Base-by-base conservation (phyloP, 53 echinoderm and acorn worm genomes). In the Antedon mediterranea region DNA sequence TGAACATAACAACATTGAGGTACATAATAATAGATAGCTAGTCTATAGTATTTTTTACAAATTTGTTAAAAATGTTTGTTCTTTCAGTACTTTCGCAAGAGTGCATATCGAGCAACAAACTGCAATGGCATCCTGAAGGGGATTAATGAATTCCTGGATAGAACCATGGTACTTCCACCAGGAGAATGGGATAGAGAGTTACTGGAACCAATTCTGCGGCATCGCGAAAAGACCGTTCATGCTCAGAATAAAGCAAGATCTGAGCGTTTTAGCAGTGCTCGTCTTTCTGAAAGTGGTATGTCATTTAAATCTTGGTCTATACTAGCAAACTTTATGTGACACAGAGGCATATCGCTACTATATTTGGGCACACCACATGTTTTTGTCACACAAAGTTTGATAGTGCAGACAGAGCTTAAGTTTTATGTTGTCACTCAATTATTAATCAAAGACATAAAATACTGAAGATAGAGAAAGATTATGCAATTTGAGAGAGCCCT, bases 121-220 rank as follows among this genome's bases (percentile, higher is more conserved):
- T 86, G 89, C 73, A 85, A 88, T 34, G 92, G 92, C 86, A 87
- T 97, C 34, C 79, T 97, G 81, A 84, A 90, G n/a, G 98, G 91
- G 30, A 92, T 98, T 81, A 88, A 93, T 82, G 90, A 89, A 73
- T 93, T 93, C 72, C 82, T 98, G 14, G 90, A 93, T 73, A 88
- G 90, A 44, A 98, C 92, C 34, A 98, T 98, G 92, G 92, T 98
- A 32, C 82, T 98, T 28, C 98, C 92, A 0, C 98, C 92, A 0
- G 92, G 98, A 34, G 98, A 98, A 27, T 98, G 98, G 98, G 91
- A 98, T 76, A 83, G 87, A 70, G 98, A 98, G 7, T 77, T 92
- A 0, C 88, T 97, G 14, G 72, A 92, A 30, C 98, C 98, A 9
- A 92, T 97, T 79, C 88, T 92, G 0, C 71, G 98, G 72, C 77